These are phyloP conservation scores for Pristis pectinata DNA, from an alignment of 2,797 vertebrate genomes.

Conservation along the genomic window DNA sequence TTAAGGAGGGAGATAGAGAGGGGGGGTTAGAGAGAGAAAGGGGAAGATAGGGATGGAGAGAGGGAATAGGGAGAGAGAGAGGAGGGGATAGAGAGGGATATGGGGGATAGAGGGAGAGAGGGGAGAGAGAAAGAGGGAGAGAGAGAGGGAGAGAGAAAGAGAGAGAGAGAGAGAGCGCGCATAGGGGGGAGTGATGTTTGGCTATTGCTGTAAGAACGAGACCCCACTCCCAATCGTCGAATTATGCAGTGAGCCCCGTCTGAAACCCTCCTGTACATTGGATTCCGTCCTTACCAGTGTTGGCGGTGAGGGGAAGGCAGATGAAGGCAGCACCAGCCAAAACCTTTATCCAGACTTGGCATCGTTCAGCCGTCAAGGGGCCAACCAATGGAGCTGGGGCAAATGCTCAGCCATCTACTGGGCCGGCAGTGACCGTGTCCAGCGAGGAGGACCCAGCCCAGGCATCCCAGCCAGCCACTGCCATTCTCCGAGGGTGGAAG, in stretches of 20 bases:
- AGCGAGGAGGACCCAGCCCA: neutral
- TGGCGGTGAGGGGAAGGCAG: neutral
- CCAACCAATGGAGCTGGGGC: neutral
- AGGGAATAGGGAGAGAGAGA: slow-evolving; percentile 40
- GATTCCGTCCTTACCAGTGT: neutral
- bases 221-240: neutral
- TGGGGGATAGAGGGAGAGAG: no score
- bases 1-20: slow-evolving; percentile 41
- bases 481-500: neutral
- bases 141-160: no score
- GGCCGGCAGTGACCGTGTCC: neutral
- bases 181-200: no score
- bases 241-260: neutral
- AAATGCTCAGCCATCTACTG: neutral
- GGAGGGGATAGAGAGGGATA: no score
- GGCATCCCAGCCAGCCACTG: no score
- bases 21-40: slow-evolving; percentile 23
- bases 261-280: neutral
- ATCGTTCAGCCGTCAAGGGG: neutral
- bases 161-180: neutral
- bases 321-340: neutral
- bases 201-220: neutral
- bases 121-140: no score
- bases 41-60: slow-evolving; percentile 42
- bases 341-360: neutral